These are phyloP conservation scores for Kradibia gibbosae DNA, from an alignment of 1,140 invertebrate species.

Conservation along the genomic window DNA sequence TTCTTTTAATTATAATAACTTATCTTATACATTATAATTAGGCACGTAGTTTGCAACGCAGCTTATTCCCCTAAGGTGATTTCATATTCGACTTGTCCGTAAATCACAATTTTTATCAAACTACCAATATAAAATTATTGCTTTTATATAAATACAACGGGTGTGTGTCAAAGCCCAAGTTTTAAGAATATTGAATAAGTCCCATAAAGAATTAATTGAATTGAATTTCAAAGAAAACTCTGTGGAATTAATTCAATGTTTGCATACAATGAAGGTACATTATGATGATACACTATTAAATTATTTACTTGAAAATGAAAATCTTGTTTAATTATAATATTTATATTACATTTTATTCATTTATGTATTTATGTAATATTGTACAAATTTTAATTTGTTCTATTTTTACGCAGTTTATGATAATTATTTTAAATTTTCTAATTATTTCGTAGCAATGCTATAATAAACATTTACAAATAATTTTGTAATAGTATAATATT, in stretches of 20 bases:
- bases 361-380: no score
- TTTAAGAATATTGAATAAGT: neutral
- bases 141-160: neutral
- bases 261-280: no score
- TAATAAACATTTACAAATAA: no score
- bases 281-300: no score
- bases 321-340: neutral
- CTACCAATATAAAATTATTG: constrained; percentile 36
- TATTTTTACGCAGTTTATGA: no score
- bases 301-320: neutral
- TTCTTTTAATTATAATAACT: no score
- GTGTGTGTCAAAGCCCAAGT: neutral
- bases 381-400: no score
- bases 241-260: no score
- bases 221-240: neutral
- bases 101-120: constrained; percentile 33
- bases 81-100: constrained; percentile 32
- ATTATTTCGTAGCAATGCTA: no score
- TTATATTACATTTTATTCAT: no score
- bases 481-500: no score
- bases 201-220: neutral
- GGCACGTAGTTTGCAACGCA: neutral
- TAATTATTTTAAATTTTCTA: no score
- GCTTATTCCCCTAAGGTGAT: constrained; percentile 9
- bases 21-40: constrained; percentile 15